phyloP scores from a whole-genome alignment of 2,888 invertebrate genomes.

The Enchytraeus crypticus region DNA sequence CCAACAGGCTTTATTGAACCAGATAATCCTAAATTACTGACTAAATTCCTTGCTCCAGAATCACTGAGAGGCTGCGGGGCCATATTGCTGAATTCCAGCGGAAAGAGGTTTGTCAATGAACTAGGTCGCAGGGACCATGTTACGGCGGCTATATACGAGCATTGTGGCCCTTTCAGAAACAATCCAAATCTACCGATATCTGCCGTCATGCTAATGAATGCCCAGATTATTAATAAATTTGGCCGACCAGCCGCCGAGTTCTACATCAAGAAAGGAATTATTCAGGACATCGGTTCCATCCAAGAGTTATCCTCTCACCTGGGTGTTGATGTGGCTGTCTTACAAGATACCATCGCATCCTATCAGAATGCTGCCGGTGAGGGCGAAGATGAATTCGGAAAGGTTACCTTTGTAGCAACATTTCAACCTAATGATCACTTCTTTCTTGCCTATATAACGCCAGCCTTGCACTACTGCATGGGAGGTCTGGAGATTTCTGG shows the following conservation, averaged over 20 bases:
- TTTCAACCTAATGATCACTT: conserved; percentile 18
- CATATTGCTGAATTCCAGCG: conserved; percentile 19
- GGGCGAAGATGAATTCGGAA: conserved; percentile 21
- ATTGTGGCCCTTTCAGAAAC: conserved; percentile 10
- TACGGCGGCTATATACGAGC: conserved; percentile 15
- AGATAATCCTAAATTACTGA: conserved; percentile 14
- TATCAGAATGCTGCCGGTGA: conserved; percentile 13
- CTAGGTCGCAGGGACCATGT: conserved; percentile 22
- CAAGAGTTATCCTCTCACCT: conserved; percentile 9
- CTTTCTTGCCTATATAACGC: conserved; percentile 22
- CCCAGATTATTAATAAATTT: conserved; percentile 18
- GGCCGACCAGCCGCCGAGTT: conserved; percentile 19
- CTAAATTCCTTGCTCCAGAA: conserved; percentile 26
- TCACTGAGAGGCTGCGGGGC: conserved; percentile 26
- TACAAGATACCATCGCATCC: conserved; percentile 8
- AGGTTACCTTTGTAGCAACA: conserved; percentile 18
- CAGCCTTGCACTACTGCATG: conserved; percentile 28
- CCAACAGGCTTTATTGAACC: conserved; percentile 27
- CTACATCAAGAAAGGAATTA: conserved; percentile 23
- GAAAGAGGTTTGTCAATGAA: conserved; percentile 25
- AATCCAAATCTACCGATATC: conserved; percentile 12
- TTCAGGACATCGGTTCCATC: conserved; percentile 16
- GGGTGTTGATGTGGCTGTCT: not conserved
- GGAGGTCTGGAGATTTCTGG: conserved; percentile 22
- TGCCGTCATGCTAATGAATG: conserved; percentile 21